Conservation (phyloP, 2,797 vertebrate species). For the Decapterus maruadsi region DNA sequence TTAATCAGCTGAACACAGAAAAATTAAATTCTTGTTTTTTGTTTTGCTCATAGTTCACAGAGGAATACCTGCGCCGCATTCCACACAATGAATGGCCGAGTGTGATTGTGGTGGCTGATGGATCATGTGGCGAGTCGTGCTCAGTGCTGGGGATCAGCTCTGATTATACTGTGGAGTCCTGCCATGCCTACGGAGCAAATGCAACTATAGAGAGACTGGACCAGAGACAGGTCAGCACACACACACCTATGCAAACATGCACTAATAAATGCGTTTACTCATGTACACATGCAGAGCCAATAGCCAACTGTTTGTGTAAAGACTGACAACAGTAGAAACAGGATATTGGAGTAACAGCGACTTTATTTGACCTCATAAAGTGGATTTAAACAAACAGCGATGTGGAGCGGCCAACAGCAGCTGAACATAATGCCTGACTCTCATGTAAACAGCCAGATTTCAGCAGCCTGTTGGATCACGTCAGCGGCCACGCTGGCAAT, state of each 20-base stretch:
- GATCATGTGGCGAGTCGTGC: slow-evolving; percentile 86
- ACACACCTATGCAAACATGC: background rate
- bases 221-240: slow-evolving; percentile 82
- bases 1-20: background rate
- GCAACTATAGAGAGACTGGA: slow-evolving; percentile 85
- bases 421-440: slow-evolving; percentile 34
- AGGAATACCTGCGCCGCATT: slow-evolving; percentile 83
- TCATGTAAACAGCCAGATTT: slow-evolving; percentile 50
- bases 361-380: slow-evolving; percentile 51
- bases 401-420: slow-evolving; percentile 28
- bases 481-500: slow-evolving; percentile 21
- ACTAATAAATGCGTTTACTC: slow-evolving; percentile 21
- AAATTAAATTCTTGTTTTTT: background rate
- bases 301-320: slow-evolving; percentile 50
- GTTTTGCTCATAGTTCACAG: slow-evolving; percentile 75
- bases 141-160: slow-evolving; percentile 86
- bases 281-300: slow-evolving; percentile 23
- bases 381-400: slow-evolving; percentile 51
- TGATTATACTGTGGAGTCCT: slow-evolving; percentile 86
- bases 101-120: slow-evolving; percentile 83
- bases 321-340: slow-evolving; percentile 42
- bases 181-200: slow-evolving; percentile 85
- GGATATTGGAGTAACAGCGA: slow-evolving; percentile 45
- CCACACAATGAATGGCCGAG: slow-evolving; percentile 77
- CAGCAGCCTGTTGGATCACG: slow-evolving; percentile 15